A percentile compares a stretch with the other conserved stretches of the same genome.
phyloP scores from a whole-genome alignment of 2,113 vertebrate species.

The Chaenogobius annularis region DNA sequence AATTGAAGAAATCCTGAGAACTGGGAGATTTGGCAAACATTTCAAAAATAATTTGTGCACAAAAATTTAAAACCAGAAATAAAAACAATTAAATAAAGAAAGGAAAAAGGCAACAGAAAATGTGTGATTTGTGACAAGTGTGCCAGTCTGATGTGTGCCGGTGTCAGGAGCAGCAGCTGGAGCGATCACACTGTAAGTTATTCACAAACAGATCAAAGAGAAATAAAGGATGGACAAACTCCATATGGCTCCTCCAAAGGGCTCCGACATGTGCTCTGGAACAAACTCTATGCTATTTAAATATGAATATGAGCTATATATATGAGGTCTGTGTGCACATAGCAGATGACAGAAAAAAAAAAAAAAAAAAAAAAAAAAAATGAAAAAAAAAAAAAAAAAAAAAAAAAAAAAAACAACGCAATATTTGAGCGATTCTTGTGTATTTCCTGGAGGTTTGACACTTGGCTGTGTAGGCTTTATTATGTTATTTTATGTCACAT shows the following conservation, averaged over 20 bases:
- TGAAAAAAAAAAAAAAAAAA: too few species aligned
- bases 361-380: too few species aligned
- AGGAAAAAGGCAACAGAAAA: background rate
- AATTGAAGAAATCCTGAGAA: background rate
- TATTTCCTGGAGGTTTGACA: too few species aligned
- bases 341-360: background rate
- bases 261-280: constrained; percentile 24
- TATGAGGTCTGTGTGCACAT: background rate
- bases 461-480: too few species aligned
- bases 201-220: constrained; percentile 57
- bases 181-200: constrained; percentile 45
- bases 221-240: constrained; percentile 56
- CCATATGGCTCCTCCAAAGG: constrained; percentile 60
- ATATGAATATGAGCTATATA: background rate
- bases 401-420: too few species aligned
- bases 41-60: background rate
- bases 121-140: background rate
- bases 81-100: background rate
- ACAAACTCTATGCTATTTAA: constrained; percentile 1
- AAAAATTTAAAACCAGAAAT: background rate
- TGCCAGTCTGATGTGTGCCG: constrained; percentile 24
- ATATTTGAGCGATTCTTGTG: too few species aligned
- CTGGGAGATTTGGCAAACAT: background rate
- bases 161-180: constrained; percentile 62
- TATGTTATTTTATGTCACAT: too few species aligned